Conservation (phyloP, 2,888 invertebrate species). For the Sussaba pulchella region DNA sequence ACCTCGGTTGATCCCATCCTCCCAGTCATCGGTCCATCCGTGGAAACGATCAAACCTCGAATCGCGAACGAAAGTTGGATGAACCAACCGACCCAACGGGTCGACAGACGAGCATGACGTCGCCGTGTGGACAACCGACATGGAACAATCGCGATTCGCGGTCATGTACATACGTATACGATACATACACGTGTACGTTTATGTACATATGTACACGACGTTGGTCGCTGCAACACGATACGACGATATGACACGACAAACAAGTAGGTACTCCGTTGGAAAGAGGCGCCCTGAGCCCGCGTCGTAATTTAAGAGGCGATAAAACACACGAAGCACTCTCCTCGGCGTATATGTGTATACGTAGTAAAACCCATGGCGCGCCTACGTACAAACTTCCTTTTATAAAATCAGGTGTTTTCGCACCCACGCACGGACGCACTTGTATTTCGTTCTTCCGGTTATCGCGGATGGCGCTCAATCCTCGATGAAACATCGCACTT, state of each 20-base stretch:
- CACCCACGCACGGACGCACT: no score
- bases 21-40: no score
- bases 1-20: no score
- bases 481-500: neutral
- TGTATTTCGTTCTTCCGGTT: no score
- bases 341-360: constrained; percentile 14
- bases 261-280: constrained; percentile 36
- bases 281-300: constrained; percentile 28
- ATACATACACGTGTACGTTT: no score
- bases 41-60: no score
- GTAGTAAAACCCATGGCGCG: no score
- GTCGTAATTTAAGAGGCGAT: constrained; percentile 57
- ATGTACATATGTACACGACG: constrained; percentile 15
- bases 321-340: constrained; percentile 42
- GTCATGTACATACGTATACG: no score
- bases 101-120: neutral
- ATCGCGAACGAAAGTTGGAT: neutral
- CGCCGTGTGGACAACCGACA: neutral
- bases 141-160: constrained; percentile 24
- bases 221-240: constrained; percentile 34
- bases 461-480: neutral
- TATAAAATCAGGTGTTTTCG: constrained; percentile 21
- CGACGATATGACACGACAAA: constrained; percentile 59
- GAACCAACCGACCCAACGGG: neutral
- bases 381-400: constrained; percentile 15